phyloP scores from a whole-genome alignment of 2,113 vertebrate genomes.

The Cygnus atratus region DNA sequence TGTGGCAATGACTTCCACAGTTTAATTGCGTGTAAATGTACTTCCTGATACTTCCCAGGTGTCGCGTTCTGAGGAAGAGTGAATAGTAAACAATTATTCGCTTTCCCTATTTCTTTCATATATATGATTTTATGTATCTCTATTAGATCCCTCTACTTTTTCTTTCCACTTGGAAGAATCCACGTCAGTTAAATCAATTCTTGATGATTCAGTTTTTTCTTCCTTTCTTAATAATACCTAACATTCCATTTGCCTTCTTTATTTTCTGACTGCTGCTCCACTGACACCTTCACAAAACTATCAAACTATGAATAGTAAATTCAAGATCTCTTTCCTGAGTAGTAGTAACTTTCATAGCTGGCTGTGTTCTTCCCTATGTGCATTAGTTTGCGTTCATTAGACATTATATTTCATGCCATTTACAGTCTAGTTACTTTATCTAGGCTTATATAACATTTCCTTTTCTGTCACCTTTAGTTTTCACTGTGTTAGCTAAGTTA shows the following conservation, averaged over 20 bases:
- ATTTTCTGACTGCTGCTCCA: not conserved
- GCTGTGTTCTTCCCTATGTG: not conserved
- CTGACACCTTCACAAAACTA: not conserved
- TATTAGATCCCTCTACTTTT: not conserved
- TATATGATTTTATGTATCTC: not conserved
- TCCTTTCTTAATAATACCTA: not conserved
- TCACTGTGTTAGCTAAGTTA: not conserved
- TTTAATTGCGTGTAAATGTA: not conserved
- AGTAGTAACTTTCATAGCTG: not conserved
- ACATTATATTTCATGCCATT: not conserved
- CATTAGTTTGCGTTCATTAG: not conserved
- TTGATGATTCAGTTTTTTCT: not conserved
- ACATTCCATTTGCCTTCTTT: fast-evolving
- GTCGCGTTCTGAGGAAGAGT: not conserved
- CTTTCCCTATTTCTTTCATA: not conserved
- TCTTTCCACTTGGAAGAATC: not conserved
- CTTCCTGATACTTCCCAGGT: constrained; percentile 12
- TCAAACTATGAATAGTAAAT: not conserved
- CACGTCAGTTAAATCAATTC: not conserved
- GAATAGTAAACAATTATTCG: fast-evolving
- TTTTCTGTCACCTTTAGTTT: not conserved
- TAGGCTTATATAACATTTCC: not conserved
- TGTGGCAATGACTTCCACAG: constrained; percentile 49
- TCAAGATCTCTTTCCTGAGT: not conserved
- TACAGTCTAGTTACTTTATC: not conserved